Evolutionary conservation across 2,113 vertebrate species (phyloP).

Genomic region (Columba janthina): DNA sequence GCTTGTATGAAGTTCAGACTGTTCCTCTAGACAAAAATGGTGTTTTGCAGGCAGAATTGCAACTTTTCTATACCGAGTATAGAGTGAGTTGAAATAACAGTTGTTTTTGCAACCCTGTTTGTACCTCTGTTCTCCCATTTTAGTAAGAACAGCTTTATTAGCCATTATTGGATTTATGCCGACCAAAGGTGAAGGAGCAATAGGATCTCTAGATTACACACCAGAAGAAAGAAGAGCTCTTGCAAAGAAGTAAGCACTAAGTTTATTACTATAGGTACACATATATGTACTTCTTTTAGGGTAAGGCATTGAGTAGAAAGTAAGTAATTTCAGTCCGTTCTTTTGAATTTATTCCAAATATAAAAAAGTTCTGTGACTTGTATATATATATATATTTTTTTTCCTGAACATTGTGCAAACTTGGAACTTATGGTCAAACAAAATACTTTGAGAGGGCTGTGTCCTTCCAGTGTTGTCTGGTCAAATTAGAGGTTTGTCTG

Average conservation of each 20-base stretch:
- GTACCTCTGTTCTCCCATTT: slow-evolving; percentile 61
- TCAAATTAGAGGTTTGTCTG: not conserved
- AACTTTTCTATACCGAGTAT: not conserved
- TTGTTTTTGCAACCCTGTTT: not conserved
- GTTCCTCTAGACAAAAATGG: not conserved
- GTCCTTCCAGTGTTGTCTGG: not conserved
- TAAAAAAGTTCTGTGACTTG: not conserved
- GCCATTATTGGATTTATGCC: slow-evolving; percentile 99
- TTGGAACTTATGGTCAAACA: not conserved
- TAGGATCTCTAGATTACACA: slow-evolving; percentile 97
- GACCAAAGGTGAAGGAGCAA: slow-evolving; percentile 97
- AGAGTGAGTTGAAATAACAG: not conserved
- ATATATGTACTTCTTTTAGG: not conserved
- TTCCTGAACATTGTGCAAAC: not conserved
- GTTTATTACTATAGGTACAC: not conserved
- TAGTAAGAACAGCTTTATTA: slow-evolving; percentile 95
- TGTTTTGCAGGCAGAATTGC: not conserved
- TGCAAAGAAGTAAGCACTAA: slow-evolving; percentile 92
- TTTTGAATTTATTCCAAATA: not conserved
- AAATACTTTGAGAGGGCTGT: not conserved
- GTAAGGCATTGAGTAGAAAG: not conserved
- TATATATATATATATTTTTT: not conserved
- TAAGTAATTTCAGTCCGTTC: not conserved
- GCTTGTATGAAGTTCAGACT: not conserved
- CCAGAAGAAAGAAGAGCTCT: slow-evolving; percentile 94